phyloP scores from a whole-genome alignment of 2,888 invertebrate species.

The Epinotia nisella region DNA sequence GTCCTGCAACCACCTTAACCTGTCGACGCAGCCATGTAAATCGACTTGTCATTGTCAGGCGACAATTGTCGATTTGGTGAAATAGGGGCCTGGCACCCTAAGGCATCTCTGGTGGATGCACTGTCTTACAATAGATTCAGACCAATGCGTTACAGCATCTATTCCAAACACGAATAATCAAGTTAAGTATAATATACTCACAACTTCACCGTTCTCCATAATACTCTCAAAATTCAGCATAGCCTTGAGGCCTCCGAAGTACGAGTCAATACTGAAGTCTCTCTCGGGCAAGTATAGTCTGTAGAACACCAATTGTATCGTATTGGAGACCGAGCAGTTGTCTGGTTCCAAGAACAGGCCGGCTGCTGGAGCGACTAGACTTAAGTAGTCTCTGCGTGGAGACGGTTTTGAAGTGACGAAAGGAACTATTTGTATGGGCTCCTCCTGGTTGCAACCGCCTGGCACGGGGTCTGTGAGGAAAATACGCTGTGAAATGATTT shows the following conservation, averaged over 20 bases:
- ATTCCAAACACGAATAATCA: background rate
- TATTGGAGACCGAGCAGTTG: slow-evolving; percentile 51
- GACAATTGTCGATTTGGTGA: too few relatives aligned
- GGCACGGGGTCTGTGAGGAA: slow-evolving; percentile 88
- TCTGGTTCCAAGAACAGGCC: slow-evolving; percentile 52
- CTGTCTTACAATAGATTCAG: too few relatives aligned
- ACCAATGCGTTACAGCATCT: background rate
- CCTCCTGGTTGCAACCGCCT: slow-evolving; percentile 91
- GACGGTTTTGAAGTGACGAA: slow-evolving; percentile 72
- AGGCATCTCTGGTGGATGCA: too few relatives aligned
- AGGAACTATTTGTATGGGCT: slow-evolving; percentile 85
- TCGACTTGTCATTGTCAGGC: too few relatives aligned
- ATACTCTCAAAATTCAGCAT: slow-evolving; percentile 87
- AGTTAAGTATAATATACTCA: slow-evolving; percentile 60
- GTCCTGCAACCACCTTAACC: too few relatives aligned
- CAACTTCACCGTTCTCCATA: slow-evolving; percentile 78
- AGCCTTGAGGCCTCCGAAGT: slow-evolving; percentile 85
- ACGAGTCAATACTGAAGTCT: slow-evolving; percentile 81
- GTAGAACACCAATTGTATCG: slow-evolving; percentile 81
- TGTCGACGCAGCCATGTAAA: too few relatives aligned
- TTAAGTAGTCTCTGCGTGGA: slow-evolving; percentile 70
- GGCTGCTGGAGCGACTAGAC: slow-evolving; percentile 83
- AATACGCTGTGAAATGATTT: slow-evolving; percentile 46
- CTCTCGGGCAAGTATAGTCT: slow-evolving; percentile 86
- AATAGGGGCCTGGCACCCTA: too few relatives aligned